phyloP scores from a whole-genome alignment of 1,140 invertebrate genomes.

The Euglossa dilemma region DNA sequence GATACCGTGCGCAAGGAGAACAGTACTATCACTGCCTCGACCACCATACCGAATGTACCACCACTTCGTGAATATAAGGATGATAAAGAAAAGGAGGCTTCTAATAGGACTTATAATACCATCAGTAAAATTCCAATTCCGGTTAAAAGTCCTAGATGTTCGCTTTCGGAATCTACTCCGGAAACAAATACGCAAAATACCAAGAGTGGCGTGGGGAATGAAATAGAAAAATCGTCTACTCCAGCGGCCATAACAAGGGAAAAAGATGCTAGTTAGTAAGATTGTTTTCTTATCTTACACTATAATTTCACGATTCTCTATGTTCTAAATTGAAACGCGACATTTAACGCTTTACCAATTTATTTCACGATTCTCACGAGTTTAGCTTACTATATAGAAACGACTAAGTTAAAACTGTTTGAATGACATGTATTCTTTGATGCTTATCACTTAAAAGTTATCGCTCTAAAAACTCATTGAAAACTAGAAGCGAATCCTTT shows the following conservation, averaged over 20 bases:
- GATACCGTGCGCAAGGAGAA: constrained; percentile 67
- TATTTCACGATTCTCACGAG: not conserved
- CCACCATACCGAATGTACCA: constrained; percentile 67
- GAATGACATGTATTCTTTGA: not conserved
- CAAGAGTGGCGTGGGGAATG: constrained; percentile 74
- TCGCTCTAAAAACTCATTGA: not conserved
- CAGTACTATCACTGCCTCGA: constrained; percentile 61
- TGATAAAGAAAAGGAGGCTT: constrained; percentile 74
- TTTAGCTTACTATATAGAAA: not conserved
- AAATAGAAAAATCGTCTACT: constrained; percentile 70
- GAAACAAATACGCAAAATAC: constrained; percentile 76
- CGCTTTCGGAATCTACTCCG: constrained; percentile 79
- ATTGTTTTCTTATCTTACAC: constrained; percentile 36
- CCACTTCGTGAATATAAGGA: constrained; percentile 75
- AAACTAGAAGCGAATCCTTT: not conserved
- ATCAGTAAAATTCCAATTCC: constrained; percentile 82
- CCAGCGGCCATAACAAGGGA: constrained; percentile 72
- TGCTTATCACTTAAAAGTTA: not conserved
- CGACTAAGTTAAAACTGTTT: not conserved
- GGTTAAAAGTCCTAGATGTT: constrained; percentile 81
- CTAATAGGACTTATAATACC: constrained; percentile 72
- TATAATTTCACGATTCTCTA: constrained; percentile 21
- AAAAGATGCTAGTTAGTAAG: constrained; percentile 76
- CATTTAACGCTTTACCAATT: not conserved
- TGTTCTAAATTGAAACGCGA: not conserved